Evolutionary conservation across 1,140 invertebrate genomes (phyloP).

Genomic region (Nephotettix cincticeps): DNA sequence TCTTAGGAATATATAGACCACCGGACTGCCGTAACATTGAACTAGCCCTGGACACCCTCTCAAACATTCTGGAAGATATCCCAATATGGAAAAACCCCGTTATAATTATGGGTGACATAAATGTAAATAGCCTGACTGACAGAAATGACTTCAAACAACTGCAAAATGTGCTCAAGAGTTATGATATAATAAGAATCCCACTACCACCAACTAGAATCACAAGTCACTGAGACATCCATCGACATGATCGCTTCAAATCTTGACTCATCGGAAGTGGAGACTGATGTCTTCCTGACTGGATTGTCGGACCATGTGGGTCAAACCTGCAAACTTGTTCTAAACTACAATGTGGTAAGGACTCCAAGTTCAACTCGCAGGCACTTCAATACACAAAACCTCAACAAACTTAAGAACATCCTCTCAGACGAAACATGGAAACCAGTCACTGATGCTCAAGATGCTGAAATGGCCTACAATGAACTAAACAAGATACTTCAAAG

Average conservation of each 20-base stretch:
- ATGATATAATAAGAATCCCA: background rate
- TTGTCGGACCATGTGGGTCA: no score
- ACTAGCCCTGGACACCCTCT: background rate
- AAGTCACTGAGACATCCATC: background rate
- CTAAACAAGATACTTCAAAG: no score
- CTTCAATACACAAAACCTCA: no score
- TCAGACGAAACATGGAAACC: background rate
- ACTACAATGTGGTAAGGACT: background rate
- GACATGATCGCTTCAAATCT: background rate
- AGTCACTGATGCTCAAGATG: background rate
- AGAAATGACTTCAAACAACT: background rate
- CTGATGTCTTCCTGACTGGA: no score
- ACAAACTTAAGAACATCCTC: no score
- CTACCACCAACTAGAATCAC: no score
- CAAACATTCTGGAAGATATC: background rate
- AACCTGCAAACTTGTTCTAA: background rate
- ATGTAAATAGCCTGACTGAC: background rate
- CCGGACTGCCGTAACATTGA: background rate
- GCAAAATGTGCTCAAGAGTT: background rate
- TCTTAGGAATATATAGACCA: no score
- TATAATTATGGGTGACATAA: background rate
- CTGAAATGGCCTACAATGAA: background rate
- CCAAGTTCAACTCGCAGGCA: background rate
- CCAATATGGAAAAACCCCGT: background rate
- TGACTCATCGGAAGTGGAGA: no score